Conservation (phyloP, 2,797 vertebrate genomes). For the Falco biarmicus region DNA sequence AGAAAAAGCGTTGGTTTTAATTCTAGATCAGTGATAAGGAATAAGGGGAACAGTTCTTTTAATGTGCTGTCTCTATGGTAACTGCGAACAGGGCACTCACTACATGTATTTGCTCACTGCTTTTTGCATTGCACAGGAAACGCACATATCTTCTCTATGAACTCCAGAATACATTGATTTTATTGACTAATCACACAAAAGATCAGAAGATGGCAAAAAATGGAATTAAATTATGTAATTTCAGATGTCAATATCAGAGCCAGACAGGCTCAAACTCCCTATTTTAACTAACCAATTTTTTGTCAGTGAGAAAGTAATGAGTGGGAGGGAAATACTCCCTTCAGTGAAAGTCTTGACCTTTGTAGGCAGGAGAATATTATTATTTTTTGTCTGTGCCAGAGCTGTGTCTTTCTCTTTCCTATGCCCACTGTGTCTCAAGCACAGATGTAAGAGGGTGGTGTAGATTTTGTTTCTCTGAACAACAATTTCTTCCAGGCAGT, state of each 20-base stretch:
- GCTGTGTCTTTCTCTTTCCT: background rate
- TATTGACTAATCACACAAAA: background rate
- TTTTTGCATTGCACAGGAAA: background rate
- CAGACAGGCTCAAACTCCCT: accelerated
- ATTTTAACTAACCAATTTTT: background rate
- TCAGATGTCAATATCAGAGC: background rate
- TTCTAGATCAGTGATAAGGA: background rate
- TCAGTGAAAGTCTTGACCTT: background rate
- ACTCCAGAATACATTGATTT: background rate
- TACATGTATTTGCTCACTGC: background rate
- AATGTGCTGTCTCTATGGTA: conserved; percentile 18
- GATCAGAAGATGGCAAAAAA: background rate
- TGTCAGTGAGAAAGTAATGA: background rate
- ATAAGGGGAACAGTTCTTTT: background rate
- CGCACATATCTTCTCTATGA: accelerated
- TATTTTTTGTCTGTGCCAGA: background rate
- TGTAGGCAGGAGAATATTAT: background rate
- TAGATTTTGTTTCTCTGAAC: background rate
- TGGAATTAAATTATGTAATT: background rate
- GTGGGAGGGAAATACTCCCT: background rate
- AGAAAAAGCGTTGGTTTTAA: background rate
- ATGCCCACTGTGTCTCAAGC: background rate
- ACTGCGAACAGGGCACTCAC: background rate
- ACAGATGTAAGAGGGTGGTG: background rate
- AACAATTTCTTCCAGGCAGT: background rate